Base-by-base conservation (phyloP, 1,140 invertebrate genomes). In the Drosophila subpulchrella region DNA sequence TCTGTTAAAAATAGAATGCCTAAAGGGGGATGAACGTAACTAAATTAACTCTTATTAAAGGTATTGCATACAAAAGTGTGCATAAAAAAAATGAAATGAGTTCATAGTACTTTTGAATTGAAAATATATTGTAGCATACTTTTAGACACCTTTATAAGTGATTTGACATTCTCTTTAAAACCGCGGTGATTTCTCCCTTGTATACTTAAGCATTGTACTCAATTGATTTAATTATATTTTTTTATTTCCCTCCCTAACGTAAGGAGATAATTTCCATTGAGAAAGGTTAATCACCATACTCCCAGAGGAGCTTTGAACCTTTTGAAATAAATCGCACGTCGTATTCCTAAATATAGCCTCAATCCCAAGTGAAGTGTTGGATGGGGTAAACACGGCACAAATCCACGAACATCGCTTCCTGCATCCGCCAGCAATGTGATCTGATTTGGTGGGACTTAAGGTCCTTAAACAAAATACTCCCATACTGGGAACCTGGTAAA, bases 401-500 rank as follows among this genome's bases (percentile, higher is more conserved):
- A 62, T 34, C 59, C 59, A 13, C 12, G 30, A 39, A 71, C 57
- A 71, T 70, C 51, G 51, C 66, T 70, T 70, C 27, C 65, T 42
- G 60, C 41, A 42, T 24, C 8, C 34, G 39, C 24, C 61, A 34
- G 34, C 24, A 42, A 36, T 56, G 63, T 34, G 47, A 58, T 57
- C 53, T 50, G 65, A 68, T 71, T 57, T 58, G 17, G 44, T 27
- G 51, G 12, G 50, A 50, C 65, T 66, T 66, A 12, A 41, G 36
- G 60, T 34, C 27, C 71, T 55, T 53, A 47, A 38, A 34, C 39
- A 30, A 57, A 50, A 48, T 47, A 62, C 72, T 63, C 32, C 36
- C 11, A 58, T 41, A 46, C 30, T 17, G 50, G 32, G 39, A 8
- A 41, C 12, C 53, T 56, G 46, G 32, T 32, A 42, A 42, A 51